A percentile compares a stretch with the other conserved stretches of the same genome.
Evolutionary conservation across 1,140 invertebrate species (phyloP).

Genomic region (Formica selysi): DNA sequence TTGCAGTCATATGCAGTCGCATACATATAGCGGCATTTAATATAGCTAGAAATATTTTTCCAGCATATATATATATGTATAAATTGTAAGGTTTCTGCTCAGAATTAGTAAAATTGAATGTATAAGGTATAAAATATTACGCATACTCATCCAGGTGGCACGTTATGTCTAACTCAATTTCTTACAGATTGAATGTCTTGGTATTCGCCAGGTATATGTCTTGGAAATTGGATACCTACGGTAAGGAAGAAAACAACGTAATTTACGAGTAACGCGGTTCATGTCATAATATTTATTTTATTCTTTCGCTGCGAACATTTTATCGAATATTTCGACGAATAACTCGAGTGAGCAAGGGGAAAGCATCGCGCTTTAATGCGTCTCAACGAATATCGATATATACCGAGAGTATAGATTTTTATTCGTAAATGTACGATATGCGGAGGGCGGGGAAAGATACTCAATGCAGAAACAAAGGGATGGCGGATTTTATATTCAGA

Average conservation of each 20-base stretch:
- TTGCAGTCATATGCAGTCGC: slow-evolving; percentile 12
- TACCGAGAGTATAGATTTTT: slow-evolving; percentile 18
- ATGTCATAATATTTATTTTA: slow-evolving; percentile 49
- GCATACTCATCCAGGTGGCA: slow-evolving; percentile 54
- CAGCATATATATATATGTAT: slow-evolving; percentile 55
- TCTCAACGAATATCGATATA: slow-evolving; percentile 17
- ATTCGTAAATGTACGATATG: slow-evolving; percentile 9
- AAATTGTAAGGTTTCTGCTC: slow-evolving; percentile 24
- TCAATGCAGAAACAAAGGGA: slow-evolving; percentile 35
- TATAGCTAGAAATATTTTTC: slow-evolving; percentile 63
- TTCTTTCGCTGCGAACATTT: slow-evolving; percentile 33
- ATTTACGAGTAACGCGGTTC: slow-evolving; percentile 48
- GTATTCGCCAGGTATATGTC: slow-evolving; percentile 16
- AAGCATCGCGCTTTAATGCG: slow-evolving; percentile 37
- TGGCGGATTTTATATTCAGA: slow-evolving; percentile 39
- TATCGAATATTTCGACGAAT: slow-evolving; percentile 53
- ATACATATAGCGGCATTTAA: slow-evolving; percentile 44
- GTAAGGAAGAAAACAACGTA: slow-evolving; percentile 63
- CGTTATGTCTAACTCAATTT: slow-evolving; percentile 68
- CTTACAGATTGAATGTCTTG: slow-evolving; percentile 62
- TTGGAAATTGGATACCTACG: slow-evolving; percentile 67
- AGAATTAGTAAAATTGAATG: slow-evolving; percentile 58
- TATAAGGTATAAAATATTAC: slow-evolving; percentile 69
- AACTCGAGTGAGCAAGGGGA: background rate
- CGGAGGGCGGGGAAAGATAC: background rate